These are phyloP conservation scores for Siniperca undulata DNA, from an alignment of 2,797 vertebrate genomes.

Conservation along the genomic window DNA sequence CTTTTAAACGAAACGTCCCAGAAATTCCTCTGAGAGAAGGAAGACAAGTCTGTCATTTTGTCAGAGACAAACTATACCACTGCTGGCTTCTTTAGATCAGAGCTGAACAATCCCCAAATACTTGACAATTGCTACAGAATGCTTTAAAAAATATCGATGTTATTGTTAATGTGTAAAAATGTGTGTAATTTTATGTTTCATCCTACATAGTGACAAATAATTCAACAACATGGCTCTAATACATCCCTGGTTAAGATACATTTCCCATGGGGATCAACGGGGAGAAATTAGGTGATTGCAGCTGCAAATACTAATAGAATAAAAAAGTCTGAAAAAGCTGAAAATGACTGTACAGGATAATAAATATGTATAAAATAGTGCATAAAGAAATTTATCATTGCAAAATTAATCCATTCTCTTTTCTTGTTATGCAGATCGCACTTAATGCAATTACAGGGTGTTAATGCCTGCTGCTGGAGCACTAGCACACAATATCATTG, in stretches of 20 bases:
- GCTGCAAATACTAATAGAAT: constrained; percentile 22
- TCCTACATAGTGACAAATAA: constrained; percentile 12
- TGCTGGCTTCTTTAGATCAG: constrained; percentile 7
- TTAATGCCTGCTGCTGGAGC: constrained; percentile 54
- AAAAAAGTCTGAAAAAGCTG: background rate
- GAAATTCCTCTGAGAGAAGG: constrained; percentile 38
- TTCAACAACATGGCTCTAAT: background rate
- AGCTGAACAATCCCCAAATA: constrained; percentile 6
- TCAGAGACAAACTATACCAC: background rate
- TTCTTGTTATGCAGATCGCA: constrained; percentile 64
- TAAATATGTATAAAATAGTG: constrained; percentile 15
- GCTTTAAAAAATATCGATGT: background rate
- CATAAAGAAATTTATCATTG: constrained; percentile 29
- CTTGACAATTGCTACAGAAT: constrained; percentile 23
- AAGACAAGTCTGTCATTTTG: background rate
- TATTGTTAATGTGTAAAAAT: constrained; percentile 19
- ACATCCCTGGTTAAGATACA: constrained; percentile 12
- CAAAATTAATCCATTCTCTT: constrained; percentile 60
- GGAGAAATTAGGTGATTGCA: constrained; percentile 19
- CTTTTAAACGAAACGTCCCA: constrained; percentile 18
- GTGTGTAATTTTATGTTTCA: constrained; percentile 2
- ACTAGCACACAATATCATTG: constrained; percentile 41
- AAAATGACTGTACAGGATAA: constrained; percentile 3
- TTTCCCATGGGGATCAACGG: constrained; percentile 14
- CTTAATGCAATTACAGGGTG: constrained; percentile 71